Evolutionary conservation across 2,888 invertebrate species (phyloP).

Genomic region (Drosophila anceps): DNA sequence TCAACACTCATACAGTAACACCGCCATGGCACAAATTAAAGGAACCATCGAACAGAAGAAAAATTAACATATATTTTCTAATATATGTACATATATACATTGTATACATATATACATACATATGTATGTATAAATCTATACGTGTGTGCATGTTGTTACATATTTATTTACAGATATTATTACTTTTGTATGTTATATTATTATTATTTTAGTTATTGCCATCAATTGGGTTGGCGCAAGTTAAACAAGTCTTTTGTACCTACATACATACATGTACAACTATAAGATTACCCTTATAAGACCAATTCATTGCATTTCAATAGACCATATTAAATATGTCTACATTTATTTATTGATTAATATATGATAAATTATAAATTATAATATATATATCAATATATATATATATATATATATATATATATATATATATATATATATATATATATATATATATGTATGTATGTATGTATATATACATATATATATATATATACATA

Average conservation of each 20-base stretch:
- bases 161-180: neutral
- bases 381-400: neutral
- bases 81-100: neutral
- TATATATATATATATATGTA: neutral
- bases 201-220: neutral
- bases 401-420: neutral
- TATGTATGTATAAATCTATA: neutral
- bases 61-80: neutral
- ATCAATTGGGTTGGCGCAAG: neutral
- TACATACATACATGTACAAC: neutral
- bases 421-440: neutral
- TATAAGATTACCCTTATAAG: neutral
- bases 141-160: neutral
- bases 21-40: neutral
- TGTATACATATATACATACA: neutral
- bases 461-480: no score
- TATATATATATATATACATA: no score
- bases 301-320: neutral
- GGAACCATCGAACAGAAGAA: neutral
- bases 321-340: neutral
- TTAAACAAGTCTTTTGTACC: slow-evolving; percentile 50
- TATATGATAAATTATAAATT: no score
- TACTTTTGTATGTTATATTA: neutral
- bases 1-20: slow-evolving; percentile 34
- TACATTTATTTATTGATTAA: neutral